phyloP scores from a whole-genome alignment of 1,140 invertebrate genomes.

The Rhagoletis pomonella region DNA sequence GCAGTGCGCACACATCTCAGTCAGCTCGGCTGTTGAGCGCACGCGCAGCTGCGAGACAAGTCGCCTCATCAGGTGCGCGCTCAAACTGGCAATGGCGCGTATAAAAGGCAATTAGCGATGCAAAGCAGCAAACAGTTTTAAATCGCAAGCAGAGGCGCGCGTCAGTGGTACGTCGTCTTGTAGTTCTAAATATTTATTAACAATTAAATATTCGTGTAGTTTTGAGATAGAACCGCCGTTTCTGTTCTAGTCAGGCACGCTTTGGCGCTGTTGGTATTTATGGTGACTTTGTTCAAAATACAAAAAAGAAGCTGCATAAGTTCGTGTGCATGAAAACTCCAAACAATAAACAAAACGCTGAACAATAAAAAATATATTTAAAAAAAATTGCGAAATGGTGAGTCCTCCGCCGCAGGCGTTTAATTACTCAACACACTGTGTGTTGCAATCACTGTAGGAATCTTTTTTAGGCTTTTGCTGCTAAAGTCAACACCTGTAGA shows the following conservation, averaged over 20 bases:
- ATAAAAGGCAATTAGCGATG: constrained; percentile 33
- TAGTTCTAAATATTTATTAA: neutral
- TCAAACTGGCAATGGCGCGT: neutral
- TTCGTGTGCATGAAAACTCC: neutral
- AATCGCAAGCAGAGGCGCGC: neutral
- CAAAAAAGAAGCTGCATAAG: neutral
- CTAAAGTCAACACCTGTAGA: constrained; percentile 10
- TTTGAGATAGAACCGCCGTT: constrained; percentile 24
- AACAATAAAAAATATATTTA: neutral
- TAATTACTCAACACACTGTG: neutral
- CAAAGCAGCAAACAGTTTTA: constrained; percentile 5
- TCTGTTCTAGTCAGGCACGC: neutral
- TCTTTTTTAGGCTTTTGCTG: neutral
- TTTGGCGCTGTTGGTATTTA: neutral
- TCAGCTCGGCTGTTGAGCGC: neutral
- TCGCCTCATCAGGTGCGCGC: neutral
- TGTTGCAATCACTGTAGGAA: neutral
- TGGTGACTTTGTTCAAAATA: neutral
- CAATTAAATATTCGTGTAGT: neutral
- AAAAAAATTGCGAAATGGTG: constrained; percentile 24
- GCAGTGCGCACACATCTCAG: neutral
- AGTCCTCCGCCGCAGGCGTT: constrained; percentile 9
- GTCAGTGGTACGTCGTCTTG: neutral
- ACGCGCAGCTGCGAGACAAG: constrained; percentile 16
- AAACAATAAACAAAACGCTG: neutral